A percentile compares a stretch with the other conserved stretches of the same genome.
These are phyloP conservation scores for Bostrychus sinensis DNA, from an alignment of 2,113 vertebrate genomes.

Conservation along the genomic window DNA sequence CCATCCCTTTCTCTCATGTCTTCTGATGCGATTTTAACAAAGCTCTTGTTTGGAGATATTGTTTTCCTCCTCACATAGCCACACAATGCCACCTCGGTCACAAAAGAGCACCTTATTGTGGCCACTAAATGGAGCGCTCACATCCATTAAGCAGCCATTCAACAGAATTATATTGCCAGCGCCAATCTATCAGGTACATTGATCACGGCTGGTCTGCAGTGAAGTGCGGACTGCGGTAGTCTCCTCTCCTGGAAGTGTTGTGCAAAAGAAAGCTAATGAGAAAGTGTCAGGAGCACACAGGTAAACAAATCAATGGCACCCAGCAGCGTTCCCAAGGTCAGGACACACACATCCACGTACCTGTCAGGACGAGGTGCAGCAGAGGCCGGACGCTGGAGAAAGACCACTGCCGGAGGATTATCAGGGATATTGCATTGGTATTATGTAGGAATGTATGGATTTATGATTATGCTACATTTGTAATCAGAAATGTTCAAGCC, in stretches of 20 bases:
- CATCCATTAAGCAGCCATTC: conserved; percentile 72
- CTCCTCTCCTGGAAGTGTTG: conserved; percentile 75
- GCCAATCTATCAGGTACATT: conserved; percentile 77
- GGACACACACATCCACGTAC: conserved; percentile 26
- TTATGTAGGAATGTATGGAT: not conserved
- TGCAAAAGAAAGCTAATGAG: conserved; percentile 80
- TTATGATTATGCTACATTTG: too few relatives aligned
- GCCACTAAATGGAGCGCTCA: conserved; percentile 64
- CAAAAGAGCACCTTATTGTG: conserved; percentile 65
- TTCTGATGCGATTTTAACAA: conserved; percentile 33
- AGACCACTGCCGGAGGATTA: conserved; percentile 24
- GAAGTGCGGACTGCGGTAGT: conserved; percentile 68
- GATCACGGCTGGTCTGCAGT: conserved; percentile 66
- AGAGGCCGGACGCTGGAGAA: conserved; percentile 13
- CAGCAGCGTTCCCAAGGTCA: conserved; percentile 77
- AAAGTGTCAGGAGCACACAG: conserved; percentile 77
- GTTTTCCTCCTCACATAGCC: conserved; percentile 33
- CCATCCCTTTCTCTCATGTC: conserved; percentile 13
- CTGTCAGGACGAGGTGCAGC: conserved; percentile 10
- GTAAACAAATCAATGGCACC: conserved; percentile 85
- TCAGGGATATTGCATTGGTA: conserved; percentile 1
- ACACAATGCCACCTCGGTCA: conserved; percentile 48
- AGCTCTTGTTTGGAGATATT: conserved; percentile 25
- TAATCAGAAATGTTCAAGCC: too few relatives aligned
- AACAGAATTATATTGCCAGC: conserved; percentile 70